These are phyloP conservation scores for Eupithecia exiguata DNA, from an alignment of 2,888 invertebrate species.

Conservation along the genomic window DNA sequence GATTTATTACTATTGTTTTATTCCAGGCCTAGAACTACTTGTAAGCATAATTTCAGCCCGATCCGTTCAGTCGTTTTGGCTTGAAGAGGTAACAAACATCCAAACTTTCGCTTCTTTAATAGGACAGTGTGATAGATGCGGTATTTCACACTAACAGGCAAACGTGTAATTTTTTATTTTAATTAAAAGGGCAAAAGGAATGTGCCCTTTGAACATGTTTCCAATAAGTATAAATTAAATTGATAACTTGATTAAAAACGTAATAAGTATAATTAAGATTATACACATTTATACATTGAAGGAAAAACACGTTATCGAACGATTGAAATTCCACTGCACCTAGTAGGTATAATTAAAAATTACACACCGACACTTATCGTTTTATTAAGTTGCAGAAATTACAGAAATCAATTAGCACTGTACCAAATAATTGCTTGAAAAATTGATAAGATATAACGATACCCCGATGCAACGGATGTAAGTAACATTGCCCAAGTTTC, in stretches of 20 bases:
- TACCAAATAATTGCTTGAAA: not conserved
- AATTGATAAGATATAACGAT: not conserved
- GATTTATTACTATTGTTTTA: too few species aligned
- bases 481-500: not conserved
- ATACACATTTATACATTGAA: not conserved
- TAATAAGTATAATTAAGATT: not conserved
- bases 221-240: not conserved
- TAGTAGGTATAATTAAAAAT: not conserved
- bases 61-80: too few species aligned
- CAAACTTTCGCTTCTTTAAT: too few species aligned
- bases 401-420: not conserved
- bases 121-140: not conserved
- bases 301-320: not conserved
- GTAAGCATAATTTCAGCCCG: too few species aligned
- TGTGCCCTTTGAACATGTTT: too few species aligned
- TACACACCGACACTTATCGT: not conserved
- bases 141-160: not conserved
- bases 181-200: too few species aligned
- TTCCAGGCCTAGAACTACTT: too few species aligned
- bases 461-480: not conserved
- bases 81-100: too few species aligned
- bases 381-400: constrained; percentile 1
- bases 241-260: not conserved
- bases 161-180: not conserved
- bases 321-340: not conserved